Evolutionary conservation across 2,113 vertebrate species (phyloP), one percentile per base, ranked within the genome.

Genomic region (Cricetomys ansorgei): DNA sequence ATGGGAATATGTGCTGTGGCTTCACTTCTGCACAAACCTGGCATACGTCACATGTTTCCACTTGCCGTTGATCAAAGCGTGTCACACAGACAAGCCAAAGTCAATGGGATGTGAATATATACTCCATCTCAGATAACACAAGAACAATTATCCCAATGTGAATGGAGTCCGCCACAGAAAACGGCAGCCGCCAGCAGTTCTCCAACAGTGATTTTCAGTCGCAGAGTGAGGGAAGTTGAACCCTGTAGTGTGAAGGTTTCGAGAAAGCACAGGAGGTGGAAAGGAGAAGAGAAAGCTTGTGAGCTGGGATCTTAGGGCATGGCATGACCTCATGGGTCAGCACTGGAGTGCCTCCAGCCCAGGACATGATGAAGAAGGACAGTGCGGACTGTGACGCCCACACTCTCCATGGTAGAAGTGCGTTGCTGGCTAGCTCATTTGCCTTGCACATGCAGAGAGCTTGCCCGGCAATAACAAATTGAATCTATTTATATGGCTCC

Each of bases 401-500:
- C 13, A 19, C 43, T 21, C 2, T 70, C 7, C 16, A 19, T 9
- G 29, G 70, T 88, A 50, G 79, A 95, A 92, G 89, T n/a, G 12
- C 48, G 29, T 73, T 65, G 15, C 75, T 64, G 50, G 29, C 62
- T 88, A 65, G 23, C 31, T 81, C 65, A 27, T 15, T 40, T 87
- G n/a, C 73, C n/a, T 92, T 65, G 67, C 40, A 31, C 79, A 59
- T 95, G 83, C 62, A 12, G 48, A 94, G 75, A 96, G 62, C 53
- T 89, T 45, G 34, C n/a, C 43, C 69, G 50, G 84, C 9, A 81
- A 69, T 10, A 43, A 84, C 40, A 85, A 86, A 67, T 50, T 23
- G 65, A 62, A 88, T 92, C 79, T 90, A 89, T 96, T 97, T 95
- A 79, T 92, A 59, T 5, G 17, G 64, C 65, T 94, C 81, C 75